Evolutionary conservation across 2,113 vertebrate species (phyloP).

Genomic region (Lophochroa leadbeateri): DNA sequence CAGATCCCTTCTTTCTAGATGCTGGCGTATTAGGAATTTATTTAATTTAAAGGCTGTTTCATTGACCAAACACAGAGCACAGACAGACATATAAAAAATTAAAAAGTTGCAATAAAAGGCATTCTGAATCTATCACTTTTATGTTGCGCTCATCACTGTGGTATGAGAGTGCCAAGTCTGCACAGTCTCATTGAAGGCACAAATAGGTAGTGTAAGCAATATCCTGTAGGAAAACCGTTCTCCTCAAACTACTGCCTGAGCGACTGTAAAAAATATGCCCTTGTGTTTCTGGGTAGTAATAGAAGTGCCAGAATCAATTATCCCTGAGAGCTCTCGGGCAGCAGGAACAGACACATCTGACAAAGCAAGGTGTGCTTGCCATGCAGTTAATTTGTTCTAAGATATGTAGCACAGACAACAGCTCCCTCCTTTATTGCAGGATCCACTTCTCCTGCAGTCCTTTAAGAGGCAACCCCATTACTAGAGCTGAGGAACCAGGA

Average conservation of each 20-base stretch:
- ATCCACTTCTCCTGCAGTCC: not conserved
- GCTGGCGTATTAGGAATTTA: not conserved
- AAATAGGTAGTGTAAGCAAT: not conserved
- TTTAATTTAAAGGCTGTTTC: not conserved
- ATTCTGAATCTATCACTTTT: not conserved
- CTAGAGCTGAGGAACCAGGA: not conserved
- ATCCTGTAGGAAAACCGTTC: not conserved
- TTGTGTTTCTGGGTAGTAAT: slow-evolving; percentile 32
- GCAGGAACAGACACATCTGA: not conserved
- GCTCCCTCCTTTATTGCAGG: not conserved
- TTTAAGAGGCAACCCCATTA: not conserved
- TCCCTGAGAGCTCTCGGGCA: not conserved
- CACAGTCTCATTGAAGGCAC: not conserved
- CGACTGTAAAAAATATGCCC: slow-evolving; percentile 2
- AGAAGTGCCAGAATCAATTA: slow-evolving; percentile 56
- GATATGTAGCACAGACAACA: not conserved
- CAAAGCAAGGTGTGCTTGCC: not conserved
- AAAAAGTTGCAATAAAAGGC: not conserved
- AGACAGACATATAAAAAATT: not conserved
- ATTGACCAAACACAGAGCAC: not conserved
- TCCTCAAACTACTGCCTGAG: not conserved
- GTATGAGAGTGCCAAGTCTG: not conserved
- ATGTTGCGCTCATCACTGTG: not conserved
- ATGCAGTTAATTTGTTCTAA: not conserved
- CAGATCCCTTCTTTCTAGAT: not conserved